Conservation (phyloP, 2,113 vertebrate genomes). For the Prochilodus magdalenae region DNA sequence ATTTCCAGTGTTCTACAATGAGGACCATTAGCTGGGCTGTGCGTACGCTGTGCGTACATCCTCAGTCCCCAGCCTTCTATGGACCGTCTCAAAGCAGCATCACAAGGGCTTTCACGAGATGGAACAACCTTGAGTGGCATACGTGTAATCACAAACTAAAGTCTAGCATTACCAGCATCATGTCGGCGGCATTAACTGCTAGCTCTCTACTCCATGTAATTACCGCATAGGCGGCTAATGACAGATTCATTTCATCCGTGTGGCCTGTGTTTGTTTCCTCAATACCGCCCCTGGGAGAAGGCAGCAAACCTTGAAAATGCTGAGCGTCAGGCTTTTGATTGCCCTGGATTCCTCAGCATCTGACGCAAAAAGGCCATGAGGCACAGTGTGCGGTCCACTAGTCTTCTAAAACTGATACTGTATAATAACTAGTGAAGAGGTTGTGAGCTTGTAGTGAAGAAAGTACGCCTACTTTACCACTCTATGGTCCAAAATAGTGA, state of each 20-base stretch:
- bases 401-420: background rate
- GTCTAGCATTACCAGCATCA: background rate
- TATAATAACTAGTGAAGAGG: background rate
- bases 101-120: background rate
- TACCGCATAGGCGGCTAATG: slow-evolving; percentile 8
- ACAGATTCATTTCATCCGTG: background rate
- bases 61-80: background rate
- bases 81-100: background rate
- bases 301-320: slow-evolving; percentile 8
- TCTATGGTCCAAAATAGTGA: background rate
- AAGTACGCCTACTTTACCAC: background rate
- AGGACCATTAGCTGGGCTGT: background rate
- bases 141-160: background rate
- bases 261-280: background rate
- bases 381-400: background rate
- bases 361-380: background rate
- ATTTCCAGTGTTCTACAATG: background rate
- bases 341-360: background rate
- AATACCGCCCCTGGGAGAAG: background rate
- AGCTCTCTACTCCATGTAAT: background rate
- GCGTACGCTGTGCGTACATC: slow-evolving; percentile 5
- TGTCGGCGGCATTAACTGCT: background rate
- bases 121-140: background rate
- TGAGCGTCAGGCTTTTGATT: background rate
- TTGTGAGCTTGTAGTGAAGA: background rate